Evolutionary conservation across 2,113 vertebrate species (phyloP), one percentile per base, ranked within the genome.

Genomic region (Arizona elegans): DNA sequence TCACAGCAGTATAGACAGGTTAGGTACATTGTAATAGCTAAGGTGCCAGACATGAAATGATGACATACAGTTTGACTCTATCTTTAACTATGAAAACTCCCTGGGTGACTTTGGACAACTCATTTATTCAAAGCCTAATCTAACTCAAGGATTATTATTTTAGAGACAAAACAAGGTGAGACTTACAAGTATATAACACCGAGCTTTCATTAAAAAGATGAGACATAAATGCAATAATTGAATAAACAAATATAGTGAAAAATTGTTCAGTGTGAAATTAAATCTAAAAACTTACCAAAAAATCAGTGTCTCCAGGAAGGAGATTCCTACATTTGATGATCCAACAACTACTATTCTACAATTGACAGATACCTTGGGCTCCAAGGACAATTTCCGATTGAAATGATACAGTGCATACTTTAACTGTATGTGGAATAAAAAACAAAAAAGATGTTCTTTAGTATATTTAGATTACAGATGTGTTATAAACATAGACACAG

Each of bases 321-420:
- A 98, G 91, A 99, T 97, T 43, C 97, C 99, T 3, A 98, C 98
- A 91, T 97, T 98, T 0, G 99, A 99, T 0, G 99, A 98, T 38
- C 99, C 99, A 89, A 99, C 98, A 88, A 99, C 98, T 93, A 99
- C 98, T 5, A 99, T 98, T 96, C 98, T 97, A 94, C 97, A 97
- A 92, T 99, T 99, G 90, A 99, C 26, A 59, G 96, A 97, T 23
- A 97, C 95, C 97, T 98, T 99, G 0, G 98, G 98, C 95, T 98
- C 98, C 97, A 99, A 93, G 0, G 98, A 98, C 91, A 99, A 96
- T 95, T 99, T 99, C 90, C 98, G 98, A 97, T 98, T 99, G 88
- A 98, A 97, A 95, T 99, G 98, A 95, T 98, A 97, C 95, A 99
- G 96, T 33, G 98, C 98, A 90, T 98, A 99, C 10, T 94, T 95